Evolutionary conservation across 2,113 vertebrate genomes (phyloP).

Genomic region (Rhynchopsitta pachyrhyncha): DNA sequence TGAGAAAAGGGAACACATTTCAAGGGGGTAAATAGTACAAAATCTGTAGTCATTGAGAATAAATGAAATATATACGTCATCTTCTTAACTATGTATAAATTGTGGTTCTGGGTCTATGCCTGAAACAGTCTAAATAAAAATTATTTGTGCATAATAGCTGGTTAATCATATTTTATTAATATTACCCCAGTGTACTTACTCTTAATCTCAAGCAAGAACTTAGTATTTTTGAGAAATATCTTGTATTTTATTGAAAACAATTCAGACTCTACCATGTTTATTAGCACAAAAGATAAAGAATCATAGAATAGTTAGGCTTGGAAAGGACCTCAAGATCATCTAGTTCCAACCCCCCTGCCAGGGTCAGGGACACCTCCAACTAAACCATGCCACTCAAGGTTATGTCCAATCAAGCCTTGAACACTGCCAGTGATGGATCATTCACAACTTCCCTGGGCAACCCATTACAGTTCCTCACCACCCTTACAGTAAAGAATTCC

Average conservation of each 20-base stretch:
- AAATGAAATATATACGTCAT: background rate
- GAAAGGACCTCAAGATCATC: too few species aligned
- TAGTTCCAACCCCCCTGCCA: too few species aligned
- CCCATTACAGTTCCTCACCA: too few species aligned
- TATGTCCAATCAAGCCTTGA: too few species aligned
- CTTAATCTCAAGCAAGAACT: background rate
- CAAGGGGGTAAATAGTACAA: background rate
- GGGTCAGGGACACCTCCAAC: too few species aligned
- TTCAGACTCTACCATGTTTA: background rate
- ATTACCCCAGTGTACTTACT: accelerated
- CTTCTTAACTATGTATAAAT: background rate
- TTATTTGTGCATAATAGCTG: background rate
- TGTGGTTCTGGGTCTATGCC: background rate
- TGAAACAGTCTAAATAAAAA: background rate
- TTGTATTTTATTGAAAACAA: background rate
- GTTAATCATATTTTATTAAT: background rate
- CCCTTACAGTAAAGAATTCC: too few species aligned
- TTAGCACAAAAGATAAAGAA: background rate
- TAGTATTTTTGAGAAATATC: background rate
- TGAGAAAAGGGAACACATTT: background rate
- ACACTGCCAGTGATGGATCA: too few species aligned
- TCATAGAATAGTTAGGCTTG: too few species aligned
- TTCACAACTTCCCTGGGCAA: too few species aligned
- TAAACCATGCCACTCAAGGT: too few species aligned
- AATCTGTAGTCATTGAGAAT: background rate